These are phyloP conservation scores for Pandemis heparana DNA, from an alignment of 2,888 invertebrate genomes.

Conservation along the genomic window DNA sequence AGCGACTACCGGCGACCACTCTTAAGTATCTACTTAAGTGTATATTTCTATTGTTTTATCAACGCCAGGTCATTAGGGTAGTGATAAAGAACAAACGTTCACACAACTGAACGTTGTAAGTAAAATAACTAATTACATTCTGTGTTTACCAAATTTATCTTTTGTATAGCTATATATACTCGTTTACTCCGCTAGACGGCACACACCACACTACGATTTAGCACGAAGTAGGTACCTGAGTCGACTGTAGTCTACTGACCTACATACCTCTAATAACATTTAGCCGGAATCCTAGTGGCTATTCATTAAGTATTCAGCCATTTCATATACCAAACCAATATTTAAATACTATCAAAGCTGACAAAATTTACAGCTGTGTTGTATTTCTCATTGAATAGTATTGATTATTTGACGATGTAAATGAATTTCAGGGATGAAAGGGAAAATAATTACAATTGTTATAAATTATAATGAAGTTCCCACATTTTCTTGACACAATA, in stretches of 20 bases:
- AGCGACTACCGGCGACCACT: constrained; percentile 9
- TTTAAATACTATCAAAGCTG: too few species aligned
- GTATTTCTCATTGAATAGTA: background rate
- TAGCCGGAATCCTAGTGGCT: too few species aligned
- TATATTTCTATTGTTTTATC: constrained; percentile 19
- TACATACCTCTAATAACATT: background rate
- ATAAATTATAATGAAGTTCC: too few species aligned
- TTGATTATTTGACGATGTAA: too few species aligned
- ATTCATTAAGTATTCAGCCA: too few species aligned
- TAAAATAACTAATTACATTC: background rate
- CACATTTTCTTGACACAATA: too few species aligned
- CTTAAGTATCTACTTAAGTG: constrained; percentile 16
- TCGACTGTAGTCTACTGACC: background rate
- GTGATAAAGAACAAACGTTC: constrained; percentile 29
- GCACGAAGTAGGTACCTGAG: background rate
- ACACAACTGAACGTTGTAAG: background rate
- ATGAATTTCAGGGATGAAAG: too few species aligned
- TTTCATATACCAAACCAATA: too few species aligned
- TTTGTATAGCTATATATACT: background rate
- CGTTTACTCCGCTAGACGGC: background rate
- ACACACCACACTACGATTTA: background rate
- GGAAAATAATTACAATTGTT: too few species aligned
- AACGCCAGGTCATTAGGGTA: constrained; percentile 23
- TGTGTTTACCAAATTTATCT: background rate
- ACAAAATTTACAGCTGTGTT: too few species aligned